These are phyloP conservation scores for Carollia perspicillata DNA, from an alignment of 2,113 vertebrate genomes.

Conservation along the genomic window DNA sequence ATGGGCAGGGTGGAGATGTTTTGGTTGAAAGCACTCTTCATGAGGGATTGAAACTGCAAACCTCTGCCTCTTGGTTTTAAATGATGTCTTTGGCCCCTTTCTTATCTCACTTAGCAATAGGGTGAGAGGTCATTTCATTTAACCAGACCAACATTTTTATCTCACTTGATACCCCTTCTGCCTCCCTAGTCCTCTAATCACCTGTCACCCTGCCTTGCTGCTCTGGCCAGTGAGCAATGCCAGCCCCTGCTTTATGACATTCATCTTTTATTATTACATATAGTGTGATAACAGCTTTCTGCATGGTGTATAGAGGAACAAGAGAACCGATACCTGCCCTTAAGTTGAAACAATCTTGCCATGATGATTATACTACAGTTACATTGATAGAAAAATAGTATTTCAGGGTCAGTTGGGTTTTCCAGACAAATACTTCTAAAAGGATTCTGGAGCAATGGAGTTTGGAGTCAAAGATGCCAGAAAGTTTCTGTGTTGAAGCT, in stretches of 20 bases:
- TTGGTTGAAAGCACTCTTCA: neutral
- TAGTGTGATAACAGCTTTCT: neutral
- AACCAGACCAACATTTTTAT: neutral
- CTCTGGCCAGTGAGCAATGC: neutral
- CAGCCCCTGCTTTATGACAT: neutral
- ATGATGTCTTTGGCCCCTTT: neutral
- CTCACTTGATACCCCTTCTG: neutral
- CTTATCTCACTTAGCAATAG: neutral
- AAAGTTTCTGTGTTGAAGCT: neutral
- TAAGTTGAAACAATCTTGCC: neutral
- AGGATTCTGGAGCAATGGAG: neutral
- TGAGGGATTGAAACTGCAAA: neutral
- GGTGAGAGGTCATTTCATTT: neutral
- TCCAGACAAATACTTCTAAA: neutral
- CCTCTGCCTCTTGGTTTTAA: neutral
- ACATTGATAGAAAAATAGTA: neutral
- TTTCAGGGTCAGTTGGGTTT: neutral
- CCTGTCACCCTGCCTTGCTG: neutral
- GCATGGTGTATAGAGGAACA: neutral
- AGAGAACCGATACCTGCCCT: neutral
- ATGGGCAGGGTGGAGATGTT: neutral
- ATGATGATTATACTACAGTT: neutral
- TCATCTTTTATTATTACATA: slow-evolving; percentile 20
- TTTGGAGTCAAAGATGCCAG: slow-evolving; percentile 22
- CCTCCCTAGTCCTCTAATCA: neutral